phyloP scores from a whole-genome alignment of 2,888 invertebrate genomes.

The Vandiemenella viatica region DNA sequence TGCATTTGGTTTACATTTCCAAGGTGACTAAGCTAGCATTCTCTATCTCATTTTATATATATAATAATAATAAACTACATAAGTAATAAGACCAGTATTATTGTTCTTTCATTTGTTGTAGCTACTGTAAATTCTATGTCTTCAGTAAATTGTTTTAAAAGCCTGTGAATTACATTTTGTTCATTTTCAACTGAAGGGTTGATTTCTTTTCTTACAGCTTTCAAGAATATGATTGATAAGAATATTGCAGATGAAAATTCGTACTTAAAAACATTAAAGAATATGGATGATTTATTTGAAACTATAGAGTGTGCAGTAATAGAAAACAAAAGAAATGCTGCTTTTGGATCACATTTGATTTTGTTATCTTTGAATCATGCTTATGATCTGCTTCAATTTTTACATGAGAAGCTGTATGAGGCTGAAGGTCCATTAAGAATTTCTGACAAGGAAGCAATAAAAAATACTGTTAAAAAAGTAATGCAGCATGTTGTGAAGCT shows the following conservation, averaged over 20 bases:
- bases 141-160: no score
- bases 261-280: background rate
- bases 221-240: conserved; percentile 4
- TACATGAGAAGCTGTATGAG: no score
- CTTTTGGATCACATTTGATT: conserved; percentile 8
- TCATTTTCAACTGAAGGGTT: no score
- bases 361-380: conserved; percentile 8
- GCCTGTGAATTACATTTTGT: no score
- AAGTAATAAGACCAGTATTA: no score
- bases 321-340: conserved; percentile 1
- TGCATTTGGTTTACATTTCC: conserved; percentile 9
- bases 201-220: conserved; percentile 8
- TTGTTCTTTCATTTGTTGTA: no score
- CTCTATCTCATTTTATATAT: background rate
- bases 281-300: conserved; percentile 10
- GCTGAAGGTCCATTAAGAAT: no score
- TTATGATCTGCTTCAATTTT: conserved; percentile 6
- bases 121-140: no score
- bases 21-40: no score
- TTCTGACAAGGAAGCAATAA: no score
- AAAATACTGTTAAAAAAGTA: background rate
- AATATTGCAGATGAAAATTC: background rate
- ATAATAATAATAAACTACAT: background rate
- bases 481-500: conserved; percentile 11
- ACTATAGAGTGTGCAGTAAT: conserved; percentile 3